phyloP scores from a whole-genome alignment of 2,113 vertebrate genomes.

The Peromyscus maniculatus region DNA sequence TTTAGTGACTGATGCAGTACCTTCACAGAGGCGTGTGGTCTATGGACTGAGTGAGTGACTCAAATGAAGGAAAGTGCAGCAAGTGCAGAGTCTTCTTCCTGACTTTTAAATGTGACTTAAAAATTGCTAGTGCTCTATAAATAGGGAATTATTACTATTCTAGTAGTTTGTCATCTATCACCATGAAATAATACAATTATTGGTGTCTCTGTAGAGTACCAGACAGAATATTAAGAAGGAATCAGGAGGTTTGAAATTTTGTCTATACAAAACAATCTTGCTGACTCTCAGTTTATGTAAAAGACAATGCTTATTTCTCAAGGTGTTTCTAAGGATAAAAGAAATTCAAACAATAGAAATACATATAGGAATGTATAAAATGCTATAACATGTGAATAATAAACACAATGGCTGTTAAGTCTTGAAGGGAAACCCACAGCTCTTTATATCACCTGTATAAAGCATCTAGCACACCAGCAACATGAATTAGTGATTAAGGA shows the following conservation, averaged over 20 bases:
- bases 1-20: not conserved
- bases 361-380: constrained; percentile 41
- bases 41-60: not conserved
- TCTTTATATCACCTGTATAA: not conserved
- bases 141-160: constrained; percentile 11
- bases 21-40: not conserved
- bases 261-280: constrained; percentile 14
- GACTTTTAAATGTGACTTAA: constrained; percentile 30
- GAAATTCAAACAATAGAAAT: constrained; percentile 30
- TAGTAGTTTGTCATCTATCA: constrained; percentile 9
- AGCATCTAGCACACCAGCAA: not conserved
- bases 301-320: constrained; percentile 40
- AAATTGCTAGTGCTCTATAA: not conserved
- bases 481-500: not conserved
- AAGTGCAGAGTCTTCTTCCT: constrained; percentile 2
- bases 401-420: constrained; percentile 5
- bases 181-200: constrained; percentile 39
- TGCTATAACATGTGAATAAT: not conserved
- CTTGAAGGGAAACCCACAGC: not conserved
- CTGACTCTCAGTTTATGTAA: constrained; percentile 28
- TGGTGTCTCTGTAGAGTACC: not conserved
- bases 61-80: constrained; percentile 31
- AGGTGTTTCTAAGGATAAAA: constrained; percentile 26
- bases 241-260: constrained; percentile 24
- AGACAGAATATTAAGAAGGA: constrained; percentile 22